Evolutionary conservation across 2,113 vertebrate genomes (phyloP).

Genomic region (Dryoscopus gambensis): DNA sequence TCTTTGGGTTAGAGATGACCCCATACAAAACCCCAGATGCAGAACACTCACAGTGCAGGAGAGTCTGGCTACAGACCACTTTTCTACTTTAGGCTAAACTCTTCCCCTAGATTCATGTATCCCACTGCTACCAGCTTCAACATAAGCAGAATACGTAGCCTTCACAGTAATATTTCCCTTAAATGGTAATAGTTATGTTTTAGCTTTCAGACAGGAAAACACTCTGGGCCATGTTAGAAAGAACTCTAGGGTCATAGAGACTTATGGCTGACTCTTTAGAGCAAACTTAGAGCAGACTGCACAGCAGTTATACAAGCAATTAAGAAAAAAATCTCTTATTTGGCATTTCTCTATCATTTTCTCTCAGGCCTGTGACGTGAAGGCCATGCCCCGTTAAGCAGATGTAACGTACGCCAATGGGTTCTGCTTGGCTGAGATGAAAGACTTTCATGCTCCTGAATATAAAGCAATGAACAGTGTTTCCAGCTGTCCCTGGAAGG

Average conservation of each 20-base stretch:
- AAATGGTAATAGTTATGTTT: constrained; percentile 36
- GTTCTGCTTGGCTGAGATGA: constrained; percentile 27
- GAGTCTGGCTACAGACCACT: constrained; percentile 55
- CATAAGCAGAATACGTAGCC: background rate
- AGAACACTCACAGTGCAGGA: constrained; percentile 55
- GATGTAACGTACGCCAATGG: constrained; percentile 21
- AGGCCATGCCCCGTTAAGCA: background rate
- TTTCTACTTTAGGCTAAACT: constrained; percentile 31
- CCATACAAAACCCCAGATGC: constrained; percentile 52
- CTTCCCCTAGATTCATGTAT: background rate
- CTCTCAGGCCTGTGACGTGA: background rate
- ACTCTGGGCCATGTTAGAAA: background rate
- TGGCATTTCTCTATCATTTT: constrained; percentile 21
- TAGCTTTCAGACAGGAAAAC: constrained; percentile 41
- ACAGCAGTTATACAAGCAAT: constrained; percentile 24
- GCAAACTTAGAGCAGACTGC: constrained; percentile 28
- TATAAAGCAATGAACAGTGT: constrained; percentile 9
- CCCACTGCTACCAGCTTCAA: background rate
- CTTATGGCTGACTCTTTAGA: constrained; percentile 24
- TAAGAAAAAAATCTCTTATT: background rate
- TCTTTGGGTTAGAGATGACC: constrained; percentile 60
- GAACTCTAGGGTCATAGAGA: background rate
- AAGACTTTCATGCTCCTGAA: constrained; percentile 23
- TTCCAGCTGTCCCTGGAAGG: background rate
- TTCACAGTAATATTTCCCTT: constrained; percentile 44